A percentile compares a stretch with the other conserved stretches of the same genome.
Evolutionary conservation across 2,113 vertebrate genomes (phyloP).

Genomic region (Seriola aureovittata): DNA sequence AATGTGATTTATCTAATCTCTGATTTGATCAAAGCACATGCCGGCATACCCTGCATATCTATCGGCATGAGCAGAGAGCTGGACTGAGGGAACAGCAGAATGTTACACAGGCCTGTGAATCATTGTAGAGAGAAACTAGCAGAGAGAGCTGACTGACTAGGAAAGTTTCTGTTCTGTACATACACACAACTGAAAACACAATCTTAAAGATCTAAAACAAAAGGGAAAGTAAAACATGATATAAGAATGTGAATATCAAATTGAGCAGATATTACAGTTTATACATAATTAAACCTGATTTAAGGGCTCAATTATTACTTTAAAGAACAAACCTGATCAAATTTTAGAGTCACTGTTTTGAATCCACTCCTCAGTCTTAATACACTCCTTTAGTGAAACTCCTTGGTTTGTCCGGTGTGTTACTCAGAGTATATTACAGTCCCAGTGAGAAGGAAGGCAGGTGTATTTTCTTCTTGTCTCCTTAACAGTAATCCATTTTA

Average conservation of each 20-base stretch:
- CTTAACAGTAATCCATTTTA: not conserved
- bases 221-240: too few relatives aligned
- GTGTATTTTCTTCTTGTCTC: not conserved
- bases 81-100: not conserved
- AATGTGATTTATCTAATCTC: constrained; percentile 14
- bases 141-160: not conserved
- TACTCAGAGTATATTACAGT: not conserved
- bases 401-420: not conserved
- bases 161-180: not conserved
- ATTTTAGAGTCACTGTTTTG: not conserved
- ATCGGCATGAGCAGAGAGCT: not conserved
- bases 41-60: not conserved
- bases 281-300: fast-evolving
- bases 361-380: constrained; percentile 1
- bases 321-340: constrained; percentile 65
- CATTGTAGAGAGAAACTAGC: not conserved
- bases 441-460: not conserved
- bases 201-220: fast-evolving
- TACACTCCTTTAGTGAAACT: not conserved
- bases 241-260: not conserved
- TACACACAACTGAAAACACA: not conserved
- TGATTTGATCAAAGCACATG: not conserved
- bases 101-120: constrained; percentile 7
- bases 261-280: not conserved
- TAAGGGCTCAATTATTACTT: not conserved